A percentile compares a stretch with the other conserved stretches of the same genome.
These are phyloP conservation scores for Leptosomus discolor DNA, from an alignment of 2,113 vertebrate species.

Conservation along the genomic window DNA sequence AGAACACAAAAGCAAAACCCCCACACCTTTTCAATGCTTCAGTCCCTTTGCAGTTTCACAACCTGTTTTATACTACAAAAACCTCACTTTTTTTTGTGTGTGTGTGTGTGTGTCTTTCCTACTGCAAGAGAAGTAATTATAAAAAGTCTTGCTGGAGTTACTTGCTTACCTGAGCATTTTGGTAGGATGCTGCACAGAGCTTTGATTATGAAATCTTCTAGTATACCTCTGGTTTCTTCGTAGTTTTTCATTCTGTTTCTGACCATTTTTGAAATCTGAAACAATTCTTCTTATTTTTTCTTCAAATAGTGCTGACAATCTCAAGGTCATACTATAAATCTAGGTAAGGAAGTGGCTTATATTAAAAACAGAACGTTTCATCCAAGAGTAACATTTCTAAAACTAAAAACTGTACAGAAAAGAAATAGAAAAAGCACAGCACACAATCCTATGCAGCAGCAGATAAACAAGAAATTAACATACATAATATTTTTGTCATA, in stretches of 20 bases:
- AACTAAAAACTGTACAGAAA: neutral
- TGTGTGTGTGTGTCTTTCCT: neutral
- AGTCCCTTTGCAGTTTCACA: neutral
- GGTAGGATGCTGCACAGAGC: slow-evolving; percentile 35
- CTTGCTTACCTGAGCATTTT: slow-evolving; percentile 67
- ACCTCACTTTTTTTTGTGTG: neutral
- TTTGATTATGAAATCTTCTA: slow-evolving; percentile 78
- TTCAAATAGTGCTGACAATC: slow-evolving; percentile 92
- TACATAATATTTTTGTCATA: neutral
- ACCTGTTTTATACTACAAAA: neutral
- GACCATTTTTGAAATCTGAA: slow-evolving; percentile 89
- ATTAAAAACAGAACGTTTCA: slow-evolving; percentile 9
- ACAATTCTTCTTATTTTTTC: slow-evolving; percentile 89
- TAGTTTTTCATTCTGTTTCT: slow-evolving; percentile 86
- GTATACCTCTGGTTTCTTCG: slow-evolving; percentile 85
- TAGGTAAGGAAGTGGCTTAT: slow-evolving; percentile 35
- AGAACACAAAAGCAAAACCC: rapidly evolving
- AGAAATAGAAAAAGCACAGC: neutral
- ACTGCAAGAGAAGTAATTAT: neutral
- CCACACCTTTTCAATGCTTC: neutral
- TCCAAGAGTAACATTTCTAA: neutral
- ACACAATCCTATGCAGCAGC: neutral
- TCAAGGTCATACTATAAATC: slow-evolving; percentile 99
- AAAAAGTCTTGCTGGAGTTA: neutral
- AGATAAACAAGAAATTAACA: neutral